Percentiles rank a stretch among this genome's conserved stretches.
phyloP scores from a whole-genome alignment of 2,888 invertebrate genomes.

The Drosophila antonietae region DNA sequence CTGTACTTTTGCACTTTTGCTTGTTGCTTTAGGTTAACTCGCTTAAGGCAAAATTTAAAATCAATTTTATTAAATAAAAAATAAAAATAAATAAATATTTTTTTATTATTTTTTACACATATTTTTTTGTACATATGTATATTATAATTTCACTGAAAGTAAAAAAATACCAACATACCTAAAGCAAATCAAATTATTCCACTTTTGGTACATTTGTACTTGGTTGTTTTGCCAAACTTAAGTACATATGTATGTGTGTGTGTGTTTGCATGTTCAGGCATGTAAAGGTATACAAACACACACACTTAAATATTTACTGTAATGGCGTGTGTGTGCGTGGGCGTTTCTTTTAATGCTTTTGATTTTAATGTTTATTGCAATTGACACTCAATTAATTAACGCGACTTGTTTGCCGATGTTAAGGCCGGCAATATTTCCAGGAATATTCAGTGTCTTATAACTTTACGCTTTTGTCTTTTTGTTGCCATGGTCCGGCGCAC shows the following conservation, averaged over 20 bases:
- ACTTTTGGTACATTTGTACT: background rate
- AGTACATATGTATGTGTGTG: no score
- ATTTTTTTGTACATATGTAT: no score
- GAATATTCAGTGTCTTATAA: conserved; percentile 12
- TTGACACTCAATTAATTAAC: conserved; percentile 46
- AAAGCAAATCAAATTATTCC: background rate
- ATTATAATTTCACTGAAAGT: no score
- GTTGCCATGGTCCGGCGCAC: background rate
- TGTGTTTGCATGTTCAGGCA: background rate
- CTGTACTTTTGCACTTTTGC: background rate
- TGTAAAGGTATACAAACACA: background rate
- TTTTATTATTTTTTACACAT: no score
- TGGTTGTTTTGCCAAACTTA: background rate
- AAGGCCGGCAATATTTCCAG: background rate
- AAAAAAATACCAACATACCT: background rate
- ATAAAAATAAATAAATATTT: no score
- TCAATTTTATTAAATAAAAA: background rate
- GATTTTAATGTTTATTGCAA: conserved; percentile 26
- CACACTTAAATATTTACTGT: background rate
- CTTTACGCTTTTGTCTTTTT: background rate
- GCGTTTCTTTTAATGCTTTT: background rate
- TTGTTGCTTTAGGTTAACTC: background rate
- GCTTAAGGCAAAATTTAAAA: background rate
- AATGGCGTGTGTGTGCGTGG: background rate
- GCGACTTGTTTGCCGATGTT: conserved; percentile 18